Percentiles rank a stretch among this genome's conserved stretches.
Conservation (phyloP, 1,140 invertebrate genomes). For the Penaeus indicus region DNA sequence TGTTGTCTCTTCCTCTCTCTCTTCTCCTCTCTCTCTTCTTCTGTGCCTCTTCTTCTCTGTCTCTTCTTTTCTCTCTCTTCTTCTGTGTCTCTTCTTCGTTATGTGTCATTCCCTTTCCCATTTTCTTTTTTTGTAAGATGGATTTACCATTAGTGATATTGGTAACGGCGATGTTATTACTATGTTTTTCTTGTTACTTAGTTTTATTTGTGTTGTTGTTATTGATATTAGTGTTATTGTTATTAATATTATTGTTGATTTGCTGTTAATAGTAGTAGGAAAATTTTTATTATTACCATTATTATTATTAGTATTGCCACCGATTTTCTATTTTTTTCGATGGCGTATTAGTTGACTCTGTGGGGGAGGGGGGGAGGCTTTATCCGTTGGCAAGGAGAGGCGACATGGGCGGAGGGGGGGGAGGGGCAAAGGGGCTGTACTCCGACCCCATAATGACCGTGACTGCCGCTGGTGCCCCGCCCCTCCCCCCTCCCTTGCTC, state of each 20-base stretch:
- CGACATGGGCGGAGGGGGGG: no score
- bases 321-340: no score
- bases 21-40: neutral
- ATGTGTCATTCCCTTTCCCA: slow-evolving; percentile 13
- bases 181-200: neutral
- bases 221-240: neutral
- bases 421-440: no score
- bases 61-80: neutral
- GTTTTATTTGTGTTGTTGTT: neutral
- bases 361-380: no score
- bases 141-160: neutral
- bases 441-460: no score
- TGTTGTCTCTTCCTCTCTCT: neutral
- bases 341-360: no score
- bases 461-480: neutral
- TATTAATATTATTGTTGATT: no score
- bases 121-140: neutral
- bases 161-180: neutral
- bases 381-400: no score
- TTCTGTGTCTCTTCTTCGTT: slow-evolving; percentile 22
- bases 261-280: no score
- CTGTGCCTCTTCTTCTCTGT: no score
- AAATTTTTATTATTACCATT: no score
- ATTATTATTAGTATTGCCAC: no score
- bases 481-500: neutral